Base-by-base conservation (phyloP, 2,113 vertebrate species). In the Phalacrocorax carbo region DNA sequence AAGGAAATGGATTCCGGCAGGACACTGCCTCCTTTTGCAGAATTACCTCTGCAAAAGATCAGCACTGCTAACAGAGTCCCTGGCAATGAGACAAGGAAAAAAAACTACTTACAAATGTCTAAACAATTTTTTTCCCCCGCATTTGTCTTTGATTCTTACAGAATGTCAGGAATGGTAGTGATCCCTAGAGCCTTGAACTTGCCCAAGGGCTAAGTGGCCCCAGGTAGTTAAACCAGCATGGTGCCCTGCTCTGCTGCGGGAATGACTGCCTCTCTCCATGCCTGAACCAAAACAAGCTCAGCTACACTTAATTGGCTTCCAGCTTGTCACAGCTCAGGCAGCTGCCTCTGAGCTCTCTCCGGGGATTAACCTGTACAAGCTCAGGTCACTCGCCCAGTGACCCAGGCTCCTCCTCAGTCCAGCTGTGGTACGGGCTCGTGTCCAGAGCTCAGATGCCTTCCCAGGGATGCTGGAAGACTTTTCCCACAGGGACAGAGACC, bases 231-330 rank as follows among this genome's bases (percentile, higher is more conserved):
- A 88, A 86, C 13, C 29, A 81, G 65, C 61, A 36, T 0, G 8
- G 18, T 75, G 49, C 79, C 36, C 48, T 78, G 21, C 61, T 70
- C 46, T 5, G 11, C 76, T 79, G 32, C 5, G 7, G 70, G 76
- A 77, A 68, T 51, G 32, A 60, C 8, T 69, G 34, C 55, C 16
- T 58, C 32, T 69, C 51, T 82, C 68, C 49, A 8, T n/a, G 49
- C 71, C 46, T 70, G 64, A 86, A 81, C 29, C 81, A 73, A 92
- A 94, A 68, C 71, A 66, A 94, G 16, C 86, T 95, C 85, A 84
- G 92, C 90, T 88, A 51, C 82, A 78, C 13, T 92, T 95, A 93
- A 93, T 71, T 96, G 94, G 90, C 82, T 96, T 94, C 82, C 90
- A 92, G 82, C 72, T 90, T 88, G 87, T 88, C 71, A 62, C 4